Conservation (phyloP, 2,888 invertebrate genomes). For the Linnaemya tessellans region DNA sequence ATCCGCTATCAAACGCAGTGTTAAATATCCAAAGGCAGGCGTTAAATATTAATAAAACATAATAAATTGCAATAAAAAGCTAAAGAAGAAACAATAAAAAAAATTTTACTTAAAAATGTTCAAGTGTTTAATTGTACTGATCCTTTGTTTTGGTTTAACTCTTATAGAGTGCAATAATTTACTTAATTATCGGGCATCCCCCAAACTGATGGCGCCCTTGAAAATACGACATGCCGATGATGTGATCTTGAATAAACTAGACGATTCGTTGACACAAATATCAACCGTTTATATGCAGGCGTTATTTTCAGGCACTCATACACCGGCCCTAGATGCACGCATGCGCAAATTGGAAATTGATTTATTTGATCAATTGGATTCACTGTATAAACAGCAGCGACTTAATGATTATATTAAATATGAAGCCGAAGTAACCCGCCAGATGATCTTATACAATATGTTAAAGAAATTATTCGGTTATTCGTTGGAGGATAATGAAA, state of each 20-base stretch:
- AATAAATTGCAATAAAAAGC: conserved; percentile 7
- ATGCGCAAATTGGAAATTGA: conserved; percentile 77
- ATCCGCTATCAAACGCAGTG: conserved; percentile 49
- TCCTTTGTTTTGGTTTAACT: conserved; percentile 30
- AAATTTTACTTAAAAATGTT: conserved; percentile 41
- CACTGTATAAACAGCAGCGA: conserved; percentile 77
- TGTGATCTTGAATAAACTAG: conserved; percentile 75
- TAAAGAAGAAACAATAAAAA: not conserved
- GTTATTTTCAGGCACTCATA: conserved; percentile 78
- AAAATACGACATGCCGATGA: conserved; percentile 74
- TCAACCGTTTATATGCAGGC: conserved; percentile 79
- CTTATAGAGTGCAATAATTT: conserved; percentile 37
- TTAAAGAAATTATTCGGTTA: conserved; percentile 80
- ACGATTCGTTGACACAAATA: conserved; percentile 76
- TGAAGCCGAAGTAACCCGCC: conserved; percentile 79
- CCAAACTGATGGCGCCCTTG: conserved; percentile 75
- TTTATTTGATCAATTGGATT: conserved; percentile 78
- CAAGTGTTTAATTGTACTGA: conserved; percentile 22
- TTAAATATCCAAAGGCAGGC: conserved; percentile 51
- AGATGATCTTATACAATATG: conserved; percentile 80
- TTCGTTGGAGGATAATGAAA: conserved; percentile 73
- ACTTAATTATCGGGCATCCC: conserved; percentile 75
- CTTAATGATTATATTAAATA: conserved; percentile 79
- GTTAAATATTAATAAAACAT: conserved; percentile 38
- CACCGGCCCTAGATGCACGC: conserved; percentile 76